phyloP scores from a whole-genome alignment of 37 sponge, comb jelly and placozoan species.

The Axinella damicornis region DNA sequence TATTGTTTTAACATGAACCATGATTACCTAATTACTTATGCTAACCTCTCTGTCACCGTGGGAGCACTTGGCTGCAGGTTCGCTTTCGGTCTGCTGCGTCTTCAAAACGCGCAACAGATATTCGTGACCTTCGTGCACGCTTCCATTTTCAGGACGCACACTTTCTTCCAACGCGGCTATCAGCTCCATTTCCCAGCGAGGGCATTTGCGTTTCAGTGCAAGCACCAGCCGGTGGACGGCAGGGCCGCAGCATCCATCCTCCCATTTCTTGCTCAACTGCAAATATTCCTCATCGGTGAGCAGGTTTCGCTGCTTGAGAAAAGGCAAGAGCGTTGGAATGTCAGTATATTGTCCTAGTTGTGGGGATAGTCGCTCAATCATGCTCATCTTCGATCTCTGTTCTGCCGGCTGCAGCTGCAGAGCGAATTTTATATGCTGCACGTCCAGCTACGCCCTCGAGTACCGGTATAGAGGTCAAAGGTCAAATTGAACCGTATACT shows the following conservation, averaged over 20 bases:
- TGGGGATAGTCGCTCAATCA: not conserved
- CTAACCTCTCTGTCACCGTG: too few relatives aligned
- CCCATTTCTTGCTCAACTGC: conserved; percentile 11
- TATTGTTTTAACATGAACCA: too few relatives aligned
- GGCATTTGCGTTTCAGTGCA: conserved; percentile 1
- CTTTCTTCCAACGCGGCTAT: not conserved
- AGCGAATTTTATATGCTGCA: too few relatives aligned
- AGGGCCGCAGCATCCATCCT: not conserved
- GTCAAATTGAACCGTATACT: too few relatives aligned
- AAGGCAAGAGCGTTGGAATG: conserved; percentile 2
- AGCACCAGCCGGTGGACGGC: conserved; percentile 4
- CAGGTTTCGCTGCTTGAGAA: not conserved
- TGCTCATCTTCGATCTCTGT: too few relatives aligned
- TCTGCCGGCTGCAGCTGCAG: too few relatives aligned
- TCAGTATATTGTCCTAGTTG: conserved; percentile 8
- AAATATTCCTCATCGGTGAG: conserved; percentile 18
- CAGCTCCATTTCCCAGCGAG: conserved; percentile 8
- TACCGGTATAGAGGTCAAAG: too few relatives aligned
- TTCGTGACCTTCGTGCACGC: conserved; percentile 6
- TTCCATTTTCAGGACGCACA: conserved; percentile 11
- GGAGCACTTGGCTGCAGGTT: too few relatives aligned
- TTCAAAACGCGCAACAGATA: too few relatives aligned
- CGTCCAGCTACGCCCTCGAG: too few relatives aligned
- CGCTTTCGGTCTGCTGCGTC: too few relatives aligned
- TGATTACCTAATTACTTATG: too few relatives aligned